Evolutionary conservation across 2,797 vertebrate species (phyloP), one percentile per base, ranked within the genome.

Genomic region (Malacoctenus gilli): DNA sequence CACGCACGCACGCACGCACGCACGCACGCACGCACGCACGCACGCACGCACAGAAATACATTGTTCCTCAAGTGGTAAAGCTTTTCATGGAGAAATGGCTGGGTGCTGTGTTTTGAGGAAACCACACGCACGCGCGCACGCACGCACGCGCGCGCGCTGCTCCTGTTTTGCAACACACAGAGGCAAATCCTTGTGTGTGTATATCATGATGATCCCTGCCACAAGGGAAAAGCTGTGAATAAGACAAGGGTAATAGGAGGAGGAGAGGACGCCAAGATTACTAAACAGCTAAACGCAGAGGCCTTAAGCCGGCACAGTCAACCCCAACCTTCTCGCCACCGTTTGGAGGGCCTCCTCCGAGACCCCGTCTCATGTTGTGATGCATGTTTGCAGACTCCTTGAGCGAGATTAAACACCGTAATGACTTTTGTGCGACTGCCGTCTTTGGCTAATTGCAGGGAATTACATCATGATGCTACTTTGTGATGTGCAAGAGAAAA

Each of bases 371-470:
- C 54, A 54, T 52, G 68, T 74, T 77, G 43, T 59, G 50, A 86
- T 67, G 57, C 61, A 78, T 51, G 72, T 78, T 59, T 32, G 54
- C 66, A 64, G 68, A 79, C 75, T 69, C 70, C 72, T 66, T 59
- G 75, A 80, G 83, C 83, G 64, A 85, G 80, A 89, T 88, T 83
- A 84, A 77, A 81, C 48, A 60, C 55, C 79, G 75, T 82, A 80
- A 87, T 75, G 75, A 70, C 71, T 85, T 87, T 85, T 80, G 69
- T 81, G 77, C 82, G 83, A 60, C 81, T 81, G 84, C 86, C 84
- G 75, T 87, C 69, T 81, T 75, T 66, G 65, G 72, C 61, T 89
- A 90, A 92, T 92, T 91, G 84, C 73, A 19, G 30, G 21, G 74
- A 70, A 85, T 90, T 87, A 87, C 87, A 88, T 90, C 85, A 87